Conservation (phyloP, 2,113 vertebrate genomes). For the Tupaia tana region DNA sequence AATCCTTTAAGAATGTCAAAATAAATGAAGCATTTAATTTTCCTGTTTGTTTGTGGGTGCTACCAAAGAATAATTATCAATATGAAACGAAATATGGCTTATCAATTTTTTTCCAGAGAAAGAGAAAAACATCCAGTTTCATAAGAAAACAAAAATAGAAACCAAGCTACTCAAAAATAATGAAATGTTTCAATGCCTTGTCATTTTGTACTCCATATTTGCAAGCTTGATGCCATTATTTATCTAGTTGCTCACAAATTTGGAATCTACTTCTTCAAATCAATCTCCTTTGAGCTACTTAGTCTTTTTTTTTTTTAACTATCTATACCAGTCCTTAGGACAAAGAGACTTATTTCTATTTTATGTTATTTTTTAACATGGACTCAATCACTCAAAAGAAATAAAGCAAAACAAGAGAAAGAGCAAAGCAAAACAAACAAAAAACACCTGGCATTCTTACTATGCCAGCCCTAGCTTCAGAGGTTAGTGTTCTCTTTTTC, state of each 20-base stretch:
- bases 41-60: background rate
- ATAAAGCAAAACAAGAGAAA: background rate
- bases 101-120: constrained; percentile 8
- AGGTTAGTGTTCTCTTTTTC: background rate
- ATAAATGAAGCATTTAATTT: constrained; percentile 41
- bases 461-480: background rate
- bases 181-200: background rate
- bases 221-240: background rate
- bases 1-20: background rate
- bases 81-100: constrained; percentile 16
- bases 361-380: background rate
- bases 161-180: background rate
- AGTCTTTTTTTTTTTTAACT: too few relatives aligned
- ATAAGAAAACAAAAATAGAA: background rate
- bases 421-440: background rate
- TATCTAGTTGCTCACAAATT: background rate
- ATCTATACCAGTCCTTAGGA: background rate
- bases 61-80: background rate
- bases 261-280: constrained; percentile 1
- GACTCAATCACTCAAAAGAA: background rate
- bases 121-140: background rate
- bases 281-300: background rate
- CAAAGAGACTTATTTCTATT: background rate
- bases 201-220: background rate
- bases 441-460: background rate